Evolutionary conservation across 2,797 vertebrate genomes (phyloP).

Genomic region (Varecia variegata): DNA sequence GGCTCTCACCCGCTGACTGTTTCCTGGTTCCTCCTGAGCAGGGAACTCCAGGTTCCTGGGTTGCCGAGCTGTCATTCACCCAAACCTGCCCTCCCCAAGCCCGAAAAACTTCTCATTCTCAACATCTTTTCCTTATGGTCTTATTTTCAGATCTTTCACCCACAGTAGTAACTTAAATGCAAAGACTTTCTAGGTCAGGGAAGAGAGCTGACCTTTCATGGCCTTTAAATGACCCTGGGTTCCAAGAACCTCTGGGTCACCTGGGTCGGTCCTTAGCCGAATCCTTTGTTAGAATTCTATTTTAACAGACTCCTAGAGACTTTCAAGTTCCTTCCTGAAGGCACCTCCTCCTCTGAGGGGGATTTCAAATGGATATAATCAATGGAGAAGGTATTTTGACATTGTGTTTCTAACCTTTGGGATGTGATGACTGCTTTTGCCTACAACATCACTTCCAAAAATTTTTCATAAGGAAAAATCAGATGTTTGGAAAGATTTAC

Average conservation of each 20-base stretch:
- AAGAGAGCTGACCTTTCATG: not conserved
- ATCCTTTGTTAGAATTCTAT: not conserved
- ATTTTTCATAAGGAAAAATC: not conserved
- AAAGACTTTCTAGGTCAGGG: not conserved
- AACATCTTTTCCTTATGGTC: not conserved
- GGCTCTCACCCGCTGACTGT: not conserved
- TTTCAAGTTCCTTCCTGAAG: not conserved
- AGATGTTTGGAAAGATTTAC: not conserved
- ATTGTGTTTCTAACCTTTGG: not conserved
- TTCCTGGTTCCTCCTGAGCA: not conserved
- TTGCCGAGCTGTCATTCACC: rapidly evolving
- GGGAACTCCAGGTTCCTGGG: not conserved
- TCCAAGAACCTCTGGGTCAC: not conserved
- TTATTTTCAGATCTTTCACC: not conserved
- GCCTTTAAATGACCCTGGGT: not conserved
- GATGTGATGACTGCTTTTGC: not conserved
- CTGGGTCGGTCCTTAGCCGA: not conserved
- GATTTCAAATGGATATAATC: not conserved
- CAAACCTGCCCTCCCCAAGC: not conserved
- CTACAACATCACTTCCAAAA: not conserved
- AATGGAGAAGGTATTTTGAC: not conserved
- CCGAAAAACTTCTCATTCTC: not conserved
- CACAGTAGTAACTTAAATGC: not conserved
- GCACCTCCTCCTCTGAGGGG: not conserved
- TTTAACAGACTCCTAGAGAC: not conserved